A percentile compares a stretch with the other conserved stretches of the same genome.
These are phyloP conservation scores for Bhutanitis thaidina DNA, from an alignment of 2,888 invertebrate species.

Conservation along the genomic window DNA sequence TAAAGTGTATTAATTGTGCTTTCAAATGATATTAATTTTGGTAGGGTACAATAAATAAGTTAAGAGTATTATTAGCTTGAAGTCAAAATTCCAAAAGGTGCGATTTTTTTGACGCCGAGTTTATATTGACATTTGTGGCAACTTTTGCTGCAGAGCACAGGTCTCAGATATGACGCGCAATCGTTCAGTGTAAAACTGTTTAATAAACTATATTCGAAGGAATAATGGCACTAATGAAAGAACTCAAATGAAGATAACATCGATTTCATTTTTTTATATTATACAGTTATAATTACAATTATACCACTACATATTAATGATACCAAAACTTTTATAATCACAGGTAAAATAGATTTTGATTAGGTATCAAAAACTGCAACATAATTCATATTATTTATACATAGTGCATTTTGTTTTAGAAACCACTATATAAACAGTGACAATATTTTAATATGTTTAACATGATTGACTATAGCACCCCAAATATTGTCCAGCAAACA, in stretches of 20 bases:
- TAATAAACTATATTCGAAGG: no score
- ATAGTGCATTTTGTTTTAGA: conserved; percentile 59
- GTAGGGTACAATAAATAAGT: no score
- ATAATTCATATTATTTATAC: conserved; percentile 43
- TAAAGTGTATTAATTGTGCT: no score
- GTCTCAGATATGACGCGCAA: no score
- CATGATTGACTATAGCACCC: conserved; percentile 76
- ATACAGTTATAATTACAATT: conserved; percentile 32
- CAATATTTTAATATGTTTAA: conserved; percentile 53
- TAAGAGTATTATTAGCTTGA: no score
- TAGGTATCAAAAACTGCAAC: conserved; percentile 47
- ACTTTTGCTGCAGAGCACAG: no score
- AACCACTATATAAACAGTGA: conserved; percentile 61
- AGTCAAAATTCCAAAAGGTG: no score
- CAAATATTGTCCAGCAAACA: conserved; percentile 64
- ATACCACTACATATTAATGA: conserved; percentile 32
- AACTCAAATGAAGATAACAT: conserved; percentile 18
- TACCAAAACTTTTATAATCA: conserved; percentile 33
- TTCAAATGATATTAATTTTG: no score
- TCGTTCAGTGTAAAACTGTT: no score
- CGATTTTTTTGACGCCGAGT: no score
- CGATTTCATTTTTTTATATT: conserved; percentile 22
- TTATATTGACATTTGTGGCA: no score
- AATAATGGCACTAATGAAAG: conserved; percentile 14
- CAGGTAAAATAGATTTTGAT: conserved; percentile 46